A percentile compares a stretch with the other conserved stretches of the same genome.
These are phyloP conservation scores for Nomada hirtipes DNA, from an alignment of 2,888 invertebrate species.

Conservation along the genomic window DNA sequence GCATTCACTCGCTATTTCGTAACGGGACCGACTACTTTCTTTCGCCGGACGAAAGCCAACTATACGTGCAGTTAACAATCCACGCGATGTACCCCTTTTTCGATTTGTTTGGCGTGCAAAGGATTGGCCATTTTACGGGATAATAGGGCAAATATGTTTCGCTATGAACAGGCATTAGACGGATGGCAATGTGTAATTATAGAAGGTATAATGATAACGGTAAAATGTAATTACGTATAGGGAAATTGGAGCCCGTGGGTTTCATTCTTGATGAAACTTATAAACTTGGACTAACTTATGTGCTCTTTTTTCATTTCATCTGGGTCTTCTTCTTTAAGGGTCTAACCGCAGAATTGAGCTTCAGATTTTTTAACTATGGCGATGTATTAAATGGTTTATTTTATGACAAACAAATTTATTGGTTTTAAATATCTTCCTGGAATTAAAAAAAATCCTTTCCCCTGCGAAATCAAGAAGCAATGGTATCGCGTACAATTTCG, in stretches of 20 bases:
- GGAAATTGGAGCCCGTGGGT: background rate
- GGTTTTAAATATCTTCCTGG: too few relatives aligned
- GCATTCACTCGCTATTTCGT: constrained; percentile 84
- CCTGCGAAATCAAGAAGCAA: too few relatives aligned
- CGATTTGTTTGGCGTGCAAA: background rate
- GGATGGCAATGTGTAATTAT: background rate
- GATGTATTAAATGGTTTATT: too few relatives aligned
- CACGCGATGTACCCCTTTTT: constrained; percentile 18
- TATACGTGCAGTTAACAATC: constrained; percentile 46
- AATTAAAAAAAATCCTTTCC: too few relatives aligned
- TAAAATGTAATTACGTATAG: too few relatives aligned
- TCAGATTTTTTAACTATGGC: too few relatives aligned
- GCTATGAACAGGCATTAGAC: background rate
- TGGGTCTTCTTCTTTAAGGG: too few relatives aligned
- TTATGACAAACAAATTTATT: too few relatives aligned
- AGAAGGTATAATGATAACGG: background rate
- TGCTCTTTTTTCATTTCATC: too few relatives aligned
- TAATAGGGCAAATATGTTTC: background rate
- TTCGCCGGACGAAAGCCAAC: constrained; percentile 58
- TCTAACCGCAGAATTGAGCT: too few relatives aligned
- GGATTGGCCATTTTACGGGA: background rate
- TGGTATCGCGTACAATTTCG: background rate
- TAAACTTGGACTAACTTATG: too few relatives aligned
- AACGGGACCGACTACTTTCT: constrained; percentile 80
- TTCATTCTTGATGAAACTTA: background rate